These are phyloP conservation scores for Cremastinae sp. DNA, from an alignment of 2,888 invertebrate species.

Conservation along the genomic window DNA sequence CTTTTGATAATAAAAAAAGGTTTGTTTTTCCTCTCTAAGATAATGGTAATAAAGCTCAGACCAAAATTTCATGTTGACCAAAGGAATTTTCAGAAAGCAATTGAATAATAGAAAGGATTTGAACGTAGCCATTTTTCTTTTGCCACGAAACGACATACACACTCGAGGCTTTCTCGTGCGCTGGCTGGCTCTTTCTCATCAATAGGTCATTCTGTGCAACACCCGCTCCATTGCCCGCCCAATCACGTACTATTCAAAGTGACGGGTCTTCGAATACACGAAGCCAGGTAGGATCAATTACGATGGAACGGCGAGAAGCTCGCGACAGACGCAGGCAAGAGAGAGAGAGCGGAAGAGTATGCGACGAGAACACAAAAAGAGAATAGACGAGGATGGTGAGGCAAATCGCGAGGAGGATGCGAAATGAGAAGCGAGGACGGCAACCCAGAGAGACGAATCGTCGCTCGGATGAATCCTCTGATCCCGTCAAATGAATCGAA, in stretches of 20 bases:
- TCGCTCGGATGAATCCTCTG: constrained; percentile 44
- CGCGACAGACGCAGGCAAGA: constrained; percentile 1
- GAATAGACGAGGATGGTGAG: constrained; percentile 2
- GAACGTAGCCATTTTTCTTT: background rate
- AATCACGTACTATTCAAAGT: constrained; percentile 75
- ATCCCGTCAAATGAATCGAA: constrained; percentile 50
- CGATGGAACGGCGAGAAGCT: constrained; percentile 62
- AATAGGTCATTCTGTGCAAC: constrained; percentile 47
- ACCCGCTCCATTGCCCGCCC: constrained; percentile 73
- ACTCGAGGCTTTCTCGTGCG: constrained; percentile 32
- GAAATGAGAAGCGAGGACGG: constrained; percentile 49
- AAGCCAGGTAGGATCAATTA: constrained; percentile 71
- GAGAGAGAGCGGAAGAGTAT: constrained; percentile 6
- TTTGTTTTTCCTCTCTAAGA: too few species aligned
- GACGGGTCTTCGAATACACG: constrained; percentile 69
- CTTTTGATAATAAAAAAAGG: too few species aligned
- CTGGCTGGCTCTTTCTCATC: constrained; percentile 39
- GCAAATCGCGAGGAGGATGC: constrained; percentile 11
- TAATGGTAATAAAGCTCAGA: too few species aligned
- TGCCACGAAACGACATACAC: constrained; percentile 4
- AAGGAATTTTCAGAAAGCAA: too few species aligned
- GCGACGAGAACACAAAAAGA: background rate
- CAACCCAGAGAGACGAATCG: constrained; percentile 55
- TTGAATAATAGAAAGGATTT: too few species aligned
- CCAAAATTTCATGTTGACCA: too few species aligned